These are phyloP conservation scores for Rhinoderma darwinii DNA, from an alignment of 2,113 vertebrate species.

Conservation along the genomic window DNA sequence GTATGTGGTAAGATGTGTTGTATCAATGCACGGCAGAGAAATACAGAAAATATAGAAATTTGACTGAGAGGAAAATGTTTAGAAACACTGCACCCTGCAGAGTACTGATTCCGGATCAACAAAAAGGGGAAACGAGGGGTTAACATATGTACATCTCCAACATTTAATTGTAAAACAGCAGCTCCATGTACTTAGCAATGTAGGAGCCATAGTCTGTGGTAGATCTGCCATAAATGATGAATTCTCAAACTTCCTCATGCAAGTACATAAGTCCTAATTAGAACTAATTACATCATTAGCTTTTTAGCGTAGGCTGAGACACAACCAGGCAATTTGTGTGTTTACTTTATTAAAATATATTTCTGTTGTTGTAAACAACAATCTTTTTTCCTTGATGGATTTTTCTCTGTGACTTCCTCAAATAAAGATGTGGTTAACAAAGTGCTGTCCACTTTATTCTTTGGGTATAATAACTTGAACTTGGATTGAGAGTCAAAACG, in stretches of 20 bases:
- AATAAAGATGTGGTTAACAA: constrained; percentile 48
- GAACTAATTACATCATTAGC: background rate
- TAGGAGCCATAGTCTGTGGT: constrained; percentile 8
- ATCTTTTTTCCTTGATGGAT: background rate
- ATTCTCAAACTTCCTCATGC: background rate
- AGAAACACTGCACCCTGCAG: background rate
- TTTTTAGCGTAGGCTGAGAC: background rate
- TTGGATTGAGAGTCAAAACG: background rate
- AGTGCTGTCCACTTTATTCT: background rate
- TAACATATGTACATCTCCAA: background rate
- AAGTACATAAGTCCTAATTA: background rate
- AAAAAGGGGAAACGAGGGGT: background rate
- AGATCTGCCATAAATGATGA: background rate
- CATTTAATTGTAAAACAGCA: background rate
- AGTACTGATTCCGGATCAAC: background rate
- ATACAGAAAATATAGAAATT: background rate
- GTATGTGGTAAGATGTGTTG: constrained; percentile 9
- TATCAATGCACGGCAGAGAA: background rate
- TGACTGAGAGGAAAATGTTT: background rate
- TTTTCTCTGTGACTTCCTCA: constrained; percentile 46
- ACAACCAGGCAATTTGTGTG: constrained; percentile 6
- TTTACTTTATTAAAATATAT: constrained; percentile 1
- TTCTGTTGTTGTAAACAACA: constrained; percentile 6
- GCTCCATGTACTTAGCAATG: background rate
- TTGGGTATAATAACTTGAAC: background rate